Evolutionary conservation across 1,140 invertebrate species (phyloP).

Genomic region (Cydia strobilella): DNA sequence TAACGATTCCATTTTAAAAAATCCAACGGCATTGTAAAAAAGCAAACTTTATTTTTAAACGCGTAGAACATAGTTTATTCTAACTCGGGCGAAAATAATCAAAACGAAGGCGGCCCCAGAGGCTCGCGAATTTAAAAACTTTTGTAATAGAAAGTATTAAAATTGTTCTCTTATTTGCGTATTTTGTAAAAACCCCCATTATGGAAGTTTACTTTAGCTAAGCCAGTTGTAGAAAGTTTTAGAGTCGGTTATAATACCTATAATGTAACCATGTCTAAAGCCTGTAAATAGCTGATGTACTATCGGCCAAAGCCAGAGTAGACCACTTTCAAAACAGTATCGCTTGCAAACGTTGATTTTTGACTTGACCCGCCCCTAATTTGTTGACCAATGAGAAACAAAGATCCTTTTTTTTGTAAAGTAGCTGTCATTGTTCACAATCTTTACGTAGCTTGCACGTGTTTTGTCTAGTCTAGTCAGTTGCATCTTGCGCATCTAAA

Average conservation of each 20-base stretch:
- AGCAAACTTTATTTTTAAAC: background rate
- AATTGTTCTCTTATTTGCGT: conserved; percentile 18
- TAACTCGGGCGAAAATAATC: conserved; percentile 1
- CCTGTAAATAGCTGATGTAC: too few relatives aligned
- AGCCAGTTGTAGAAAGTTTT: background rate
- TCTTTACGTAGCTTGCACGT: too few relatives aligned
- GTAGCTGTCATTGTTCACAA: too few relatives aligned
- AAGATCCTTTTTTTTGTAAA: too few relatives aligned
- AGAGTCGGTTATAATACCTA: background rate
- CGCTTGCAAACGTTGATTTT: too few relatives aligned
- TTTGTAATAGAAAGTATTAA: conserved; percentile 25
- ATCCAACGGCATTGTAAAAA: background rate
- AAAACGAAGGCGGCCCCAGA: conserved; percentile 10
- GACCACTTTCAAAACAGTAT: too few relatives aligned
- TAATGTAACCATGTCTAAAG: background rate
- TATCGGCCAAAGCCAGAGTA: too few relatives aligned
- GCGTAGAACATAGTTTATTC: conserved; percentile 4
- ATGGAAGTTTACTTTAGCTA: background rate
- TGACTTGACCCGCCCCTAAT: too few relatives aligned
- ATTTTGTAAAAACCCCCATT: conserved; percentile 10
- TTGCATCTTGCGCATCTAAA: too few relatives aligned
- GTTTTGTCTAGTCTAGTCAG: too few relatives aligned
- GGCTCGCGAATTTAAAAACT: conserved; percentile 15
- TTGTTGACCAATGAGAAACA: too few relatives aligned
- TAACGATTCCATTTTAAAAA: background rate